phyloP scores from a whole-genome alignment of 2,888 invertebrate species.

The Apamea anceps region DNA sequence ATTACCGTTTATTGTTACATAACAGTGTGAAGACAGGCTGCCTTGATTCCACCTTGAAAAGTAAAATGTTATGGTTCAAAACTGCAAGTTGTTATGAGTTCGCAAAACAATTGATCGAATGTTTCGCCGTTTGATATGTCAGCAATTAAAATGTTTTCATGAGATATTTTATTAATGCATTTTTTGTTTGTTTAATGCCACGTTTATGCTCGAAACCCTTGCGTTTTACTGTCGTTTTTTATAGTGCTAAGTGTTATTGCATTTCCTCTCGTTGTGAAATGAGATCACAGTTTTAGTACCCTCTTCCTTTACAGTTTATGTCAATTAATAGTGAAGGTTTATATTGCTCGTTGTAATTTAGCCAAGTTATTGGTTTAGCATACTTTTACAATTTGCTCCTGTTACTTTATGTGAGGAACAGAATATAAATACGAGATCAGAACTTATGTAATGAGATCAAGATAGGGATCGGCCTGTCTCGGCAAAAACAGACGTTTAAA shows the following conservation, averaged over 20 bases:
- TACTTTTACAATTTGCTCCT: constrained; percentile 46
- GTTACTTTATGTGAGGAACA: constrained; percentile 49
- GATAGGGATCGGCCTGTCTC: constrained; percentile 79
- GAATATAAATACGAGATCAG: constrained; percentile 62
- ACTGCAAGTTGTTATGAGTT: constrained; percentile 72
- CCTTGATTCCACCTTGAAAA: constrained; percentile 69
- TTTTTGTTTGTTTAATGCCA: constrained; percentile 22
- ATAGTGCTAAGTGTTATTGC: constrained; percentile 35
- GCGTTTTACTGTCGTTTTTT: constrained; percentile 36
- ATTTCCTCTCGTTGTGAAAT: constrained; percentile 48
- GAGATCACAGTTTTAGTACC: constrained; percentile 45
- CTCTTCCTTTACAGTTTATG: constrained; percentile 43
- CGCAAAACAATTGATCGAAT: constrained; percentile 58
- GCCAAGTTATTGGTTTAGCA: constrained; percentile 41
- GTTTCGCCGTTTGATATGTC: constrained; percentile 44
- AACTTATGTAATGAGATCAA: constrained; percentile 78
- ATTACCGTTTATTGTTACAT: constrained; percentile 60
- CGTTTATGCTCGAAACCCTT: constrained; percentile 8
- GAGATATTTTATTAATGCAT: constrained; percentile 2
- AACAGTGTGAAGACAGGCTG: constrained; percentile 64
- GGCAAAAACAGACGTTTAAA: constrained; percentile 80
- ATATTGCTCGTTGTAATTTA: constrained; percentile 39
- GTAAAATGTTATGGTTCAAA: constrained; percentile 69
- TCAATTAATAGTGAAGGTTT: constrained; percentile 46
- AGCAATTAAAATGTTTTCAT: constrained; percentile 54